Evolutionary conservation across 2,797 vertebrate species (phyloP).

Genomic region (Luscinia luscinia): DNA sequence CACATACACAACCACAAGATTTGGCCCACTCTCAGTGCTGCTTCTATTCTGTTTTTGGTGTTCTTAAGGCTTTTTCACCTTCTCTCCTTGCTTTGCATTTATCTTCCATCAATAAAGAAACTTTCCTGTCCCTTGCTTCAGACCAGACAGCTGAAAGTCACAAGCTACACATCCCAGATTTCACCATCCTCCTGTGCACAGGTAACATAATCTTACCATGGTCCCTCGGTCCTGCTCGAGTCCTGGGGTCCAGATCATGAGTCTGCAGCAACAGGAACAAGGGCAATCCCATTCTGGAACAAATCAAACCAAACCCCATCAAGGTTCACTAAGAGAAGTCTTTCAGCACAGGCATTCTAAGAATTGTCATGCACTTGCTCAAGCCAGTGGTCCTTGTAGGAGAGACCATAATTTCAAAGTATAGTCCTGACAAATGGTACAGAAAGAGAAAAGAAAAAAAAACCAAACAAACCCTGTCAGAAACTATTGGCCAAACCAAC

Average conservation of each 20-base stretch:
- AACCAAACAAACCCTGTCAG: background rate
- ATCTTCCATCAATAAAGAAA: background rate
- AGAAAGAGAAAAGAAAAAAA: background rate
- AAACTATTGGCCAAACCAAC: background rate
- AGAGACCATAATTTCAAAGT: background rate
- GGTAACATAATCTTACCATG: background rate
- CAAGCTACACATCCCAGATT: background rate
- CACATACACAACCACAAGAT: constrained; percentile 8
- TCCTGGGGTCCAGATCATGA: background rate
- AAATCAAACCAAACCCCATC: background rate
- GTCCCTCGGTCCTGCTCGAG: background rate
- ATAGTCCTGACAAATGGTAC: background rate
- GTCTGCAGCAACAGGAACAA: background rate
- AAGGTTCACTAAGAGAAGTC: background rate
- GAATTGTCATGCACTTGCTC: background rate
- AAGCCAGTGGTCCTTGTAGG: background rate
- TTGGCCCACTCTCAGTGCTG: background rate
- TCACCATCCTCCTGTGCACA: background rate
- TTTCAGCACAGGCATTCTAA: background rate
- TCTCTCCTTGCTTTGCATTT: background rate
- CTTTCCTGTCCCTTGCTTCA: background rate
- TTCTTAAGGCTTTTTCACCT: constrained; percentile 6
- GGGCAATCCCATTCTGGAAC: background rate
- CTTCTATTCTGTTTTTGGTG: background rate
- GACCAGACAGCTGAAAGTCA: background rate